Percentiles rank a stretch among this genome's conserved stretches.
These are phyloP conservation scores for Amphipoea lucens DNA, from an alignment of 2,888 invertebrate species.

Conservation along the genomic window DNA sequence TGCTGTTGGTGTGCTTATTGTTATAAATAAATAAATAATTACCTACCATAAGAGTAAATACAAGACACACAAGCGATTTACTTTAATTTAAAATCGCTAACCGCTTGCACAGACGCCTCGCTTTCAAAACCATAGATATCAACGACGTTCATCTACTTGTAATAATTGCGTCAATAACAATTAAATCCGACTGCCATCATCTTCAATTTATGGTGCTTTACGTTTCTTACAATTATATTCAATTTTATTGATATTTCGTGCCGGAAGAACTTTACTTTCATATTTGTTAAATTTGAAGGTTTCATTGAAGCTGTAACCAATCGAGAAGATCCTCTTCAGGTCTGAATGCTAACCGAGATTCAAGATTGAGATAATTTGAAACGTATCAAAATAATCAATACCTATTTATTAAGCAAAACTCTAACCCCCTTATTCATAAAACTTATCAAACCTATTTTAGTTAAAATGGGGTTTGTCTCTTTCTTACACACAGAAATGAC, in stretches of 20 bases:
- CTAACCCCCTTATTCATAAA: too few relatives aligned
- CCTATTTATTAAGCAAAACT: too few relatives aligned
- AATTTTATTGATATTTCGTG: constrained; percentile 30
- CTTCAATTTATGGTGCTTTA: neutral
- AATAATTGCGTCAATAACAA: constrained; percentile 33
- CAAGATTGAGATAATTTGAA: too few relatives aligned
- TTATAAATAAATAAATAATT: too few relatives aligned
- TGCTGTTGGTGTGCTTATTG: too few relatives aligned
- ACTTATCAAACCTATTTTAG: too few relatives aligned
- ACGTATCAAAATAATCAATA: too few relatives aligned
- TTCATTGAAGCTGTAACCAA: neutral
- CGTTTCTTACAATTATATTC: neutral
- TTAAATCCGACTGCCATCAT: constrained; percentile 16
- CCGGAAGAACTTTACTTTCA: constrained; percentile 19
- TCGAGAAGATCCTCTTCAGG: neutral
- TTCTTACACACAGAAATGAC: too few relatives aligned
- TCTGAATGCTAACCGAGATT: too few relatives aligned
- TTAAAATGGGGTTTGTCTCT: too few relatives aligned
- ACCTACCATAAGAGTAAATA: too few relatives aligned
- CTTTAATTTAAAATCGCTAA: neutral
- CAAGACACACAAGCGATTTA: neutral
- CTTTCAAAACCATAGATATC: neutral
- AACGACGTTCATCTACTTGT: neutral
- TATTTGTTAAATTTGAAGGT: neutral
- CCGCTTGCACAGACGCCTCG: neutral